Conservation (phyloP, 2,888 invertebrate species). For the Apeira syringaria region DNA sequence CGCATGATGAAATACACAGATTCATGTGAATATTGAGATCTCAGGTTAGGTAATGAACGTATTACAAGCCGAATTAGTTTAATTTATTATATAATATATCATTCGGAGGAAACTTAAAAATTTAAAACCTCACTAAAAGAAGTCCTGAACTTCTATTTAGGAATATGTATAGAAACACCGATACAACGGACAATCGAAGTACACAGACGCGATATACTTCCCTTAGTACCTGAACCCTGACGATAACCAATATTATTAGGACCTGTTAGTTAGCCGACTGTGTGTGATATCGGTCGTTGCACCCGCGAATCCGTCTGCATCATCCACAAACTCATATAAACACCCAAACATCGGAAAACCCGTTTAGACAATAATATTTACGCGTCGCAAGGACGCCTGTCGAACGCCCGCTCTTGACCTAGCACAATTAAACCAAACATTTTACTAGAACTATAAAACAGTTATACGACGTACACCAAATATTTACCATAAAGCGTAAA, state of each 20-base stretch:
- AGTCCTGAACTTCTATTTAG: too few species aligned
- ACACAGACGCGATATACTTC: too few species aligned
- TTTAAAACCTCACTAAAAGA: too few species aligned
- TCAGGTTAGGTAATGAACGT: too few species aligned
- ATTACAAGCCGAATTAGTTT: too few species aligned
- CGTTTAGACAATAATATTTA: conserved; percentile 83
- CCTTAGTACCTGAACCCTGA: too few species aligned
- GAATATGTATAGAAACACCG: too few species aligned
- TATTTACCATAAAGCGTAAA: conserved; percentile 84
- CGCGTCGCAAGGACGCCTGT: conserved; percentile 80
- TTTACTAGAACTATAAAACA: conserved; percentile 82
- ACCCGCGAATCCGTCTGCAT: conserved; percentile 51
- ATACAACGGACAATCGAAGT: too few species aligned
- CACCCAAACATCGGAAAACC: conserved; percentile 77
- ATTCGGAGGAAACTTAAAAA: too few species aligned
- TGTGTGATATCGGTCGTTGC: conserved; percentile 45
- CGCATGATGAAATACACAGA: neutral
- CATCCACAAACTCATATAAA: conserved; percentile 66
- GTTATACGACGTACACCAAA: conserved; percentile 81
- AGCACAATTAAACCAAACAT: conserved; percentile 83
- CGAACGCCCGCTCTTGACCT: conserved; percentile 82
- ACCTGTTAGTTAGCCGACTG: conserved; percentile 2
- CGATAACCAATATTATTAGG: too few species aligned
- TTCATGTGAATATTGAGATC: neutral
- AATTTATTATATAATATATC: too few species aligned